phyloP scores from a whole-genome alignment of 2,113 vertebrate species.

The Chiloscyllium plagiosum region DNA sequence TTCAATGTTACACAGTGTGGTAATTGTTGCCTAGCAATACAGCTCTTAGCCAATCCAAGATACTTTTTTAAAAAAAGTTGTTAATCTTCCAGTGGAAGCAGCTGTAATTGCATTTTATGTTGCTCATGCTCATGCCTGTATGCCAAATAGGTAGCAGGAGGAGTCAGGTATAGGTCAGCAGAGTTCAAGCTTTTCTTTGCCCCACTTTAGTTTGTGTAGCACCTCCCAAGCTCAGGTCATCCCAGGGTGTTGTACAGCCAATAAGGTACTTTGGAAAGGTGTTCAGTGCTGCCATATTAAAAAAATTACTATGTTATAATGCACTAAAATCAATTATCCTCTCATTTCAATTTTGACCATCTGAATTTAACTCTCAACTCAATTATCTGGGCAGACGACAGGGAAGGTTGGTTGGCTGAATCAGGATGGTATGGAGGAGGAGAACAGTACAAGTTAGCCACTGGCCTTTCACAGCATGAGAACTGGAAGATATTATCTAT shows the following conservation, averaged over 20 bases:
- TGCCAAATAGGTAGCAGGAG: not conserved
- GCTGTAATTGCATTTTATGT: not conserved
- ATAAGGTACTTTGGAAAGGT: not conserved
- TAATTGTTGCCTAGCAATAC: not conserved
- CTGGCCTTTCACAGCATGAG: not conserved
- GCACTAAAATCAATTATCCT: not conserved
- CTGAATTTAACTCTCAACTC: not conserved
- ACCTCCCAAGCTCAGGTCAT: not conserved
- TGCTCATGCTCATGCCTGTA: not conserved
- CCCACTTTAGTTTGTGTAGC: not conserved
- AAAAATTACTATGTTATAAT: not conserved
- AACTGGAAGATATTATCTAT: not conserved
- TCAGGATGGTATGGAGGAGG: too few species aligned
- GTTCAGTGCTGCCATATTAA: not conserved
- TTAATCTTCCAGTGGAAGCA: not conserved
- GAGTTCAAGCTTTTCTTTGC: not conserved
- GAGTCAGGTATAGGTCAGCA: not conserved
- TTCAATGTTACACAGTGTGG: not conserved
- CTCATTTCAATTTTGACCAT: not conserved
- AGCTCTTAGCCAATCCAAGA: not conserved
- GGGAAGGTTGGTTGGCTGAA: too few species aligned
- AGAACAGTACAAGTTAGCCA: too few species aligned
- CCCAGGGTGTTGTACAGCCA: not conserved
- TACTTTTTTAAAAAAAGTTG: not conserved
- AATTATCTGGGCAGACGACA: not conserved